Conservation (phyloP, 2,797 vertebrate species). For the Bufotes viridis region DNA sequence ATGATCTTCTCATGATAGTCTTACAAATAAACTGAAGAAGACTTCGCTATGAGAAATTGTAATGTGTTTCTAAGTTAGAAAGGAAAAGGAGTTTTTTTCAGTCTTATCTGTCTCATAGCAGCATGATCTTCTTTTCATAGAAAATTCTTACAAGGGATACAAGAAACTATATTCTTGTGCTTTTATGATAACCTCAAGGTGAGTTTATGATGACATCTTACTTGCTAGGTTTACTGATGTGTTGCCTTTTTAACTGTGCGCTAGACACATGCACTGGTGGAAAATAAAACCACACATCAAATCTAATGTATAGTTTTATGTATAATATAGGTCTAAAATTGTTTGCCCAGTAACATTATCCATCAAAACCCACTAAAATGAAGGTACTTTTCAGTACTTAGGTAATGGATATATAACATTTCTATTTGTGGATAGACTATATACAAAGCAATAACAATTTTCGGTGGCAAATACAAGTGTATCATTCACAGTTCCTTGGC, state of each 20-base stretch:
- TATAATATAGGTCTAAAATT: constrained; percentile 45
- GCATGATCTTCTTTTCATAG: constrained; percentile 24
- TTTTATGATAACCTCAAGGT: constrained; percentile 53
- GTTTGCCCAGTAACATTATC: constrained; percentile 23
- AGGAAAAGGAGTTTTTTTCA: not conserved
- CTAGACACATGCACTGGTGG: constrained; percentile 32
- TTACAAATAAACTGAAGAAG: constrained; percentile 39
- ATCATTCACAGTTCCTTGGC: not conserved
- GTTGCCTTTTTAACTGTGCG: constrained; percentile 5
- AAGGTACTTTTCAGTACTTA: constrained; percentile 40
- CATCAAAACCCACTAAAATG: constrained; percentile 38
- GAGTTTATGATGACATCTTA: constrained; percentile 49
- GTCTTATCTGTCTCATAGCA: not conserved
- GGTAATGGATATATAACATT: constrained; percentile 39
- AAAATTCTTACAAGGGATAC: constrained; percentile 21
- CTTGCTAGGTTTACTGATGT: constrained; percentile 12
- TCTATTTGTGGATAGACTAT: constrained; percentile 32
- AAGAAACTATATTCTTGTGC: constrained; percentile 35
- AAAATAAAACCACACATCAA: constrained; percentile 37
- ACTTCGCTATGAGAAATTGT: constrained; percentile 42
- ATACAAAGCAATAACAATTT: constrained; percentile 28
- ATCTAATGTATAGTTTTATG: constrained; percentile 44
- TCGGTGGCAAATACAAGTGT: constrained; percentile 23
- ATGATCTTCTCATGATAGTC: constrained; percentile 25
- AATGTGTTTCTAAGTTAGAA: constrained; percentile 45